Evolutionary conservation across 2,888 invertebrate genomes (phyloP), one percentile per base, ranked within the genome.

Genomic region (Nysson spinosus): DNA sequence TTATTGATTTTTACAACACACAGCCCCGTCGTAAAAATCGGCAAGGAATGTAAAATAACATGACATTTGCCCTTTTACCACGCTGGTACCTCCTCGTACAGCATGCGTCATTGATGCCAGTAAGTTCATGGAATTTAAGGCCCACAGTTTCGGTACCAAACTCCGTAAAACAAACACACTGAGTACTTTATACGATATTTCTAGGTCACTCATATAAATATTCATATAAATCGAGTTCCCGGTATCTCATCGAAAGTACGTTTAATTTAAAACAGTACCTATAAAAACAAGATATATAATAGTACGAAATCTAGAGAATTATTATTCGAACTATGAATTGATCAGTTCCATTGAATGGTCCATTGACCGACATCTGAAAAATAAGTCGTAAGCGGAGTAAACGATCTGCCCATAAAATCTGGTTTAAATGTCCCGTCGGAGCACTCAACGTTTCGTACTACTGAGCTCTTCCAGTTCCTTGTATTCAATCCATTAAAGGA

Each of bases 1-100:
- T 63, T 72, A 72, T 74, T 69, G 75, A 74, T 74, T 74, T 74
- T 74, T 74, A 74, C 74, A 71, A 56, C 74, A 56, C 39, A 56
- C 58, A 49, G 40, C 44, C 37, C 28, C 64, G 60, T 70, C 70
- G 60, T 75, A 75, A 75, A 75, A 70, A 72, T 74, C 74, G 60
- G 55, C 50, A 44, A 44, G 57, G 68, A 71, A 74, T 70, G 61
- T 62, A 54, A 73, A 64, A 51, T 70, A 66, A 69, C 54, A 56
- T 54, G 66, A 62, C 56, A 40, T 55, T 44, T 58, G 56, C 65
- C 61, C 66, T 50, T 54, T 56, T 49, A 51, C 47, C 42, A 47
- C 32, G 50, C 7, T 47, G 19, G 34, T 42, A 55, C 55, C 51
- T 46, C 61, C 50, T 35, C 35, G 22, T 39, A 43, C 65, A 34